Evolutionary conservation across 2,888 invertebrate species (phyloP).

Genomic region (Scaptomyza flava): DNA sequence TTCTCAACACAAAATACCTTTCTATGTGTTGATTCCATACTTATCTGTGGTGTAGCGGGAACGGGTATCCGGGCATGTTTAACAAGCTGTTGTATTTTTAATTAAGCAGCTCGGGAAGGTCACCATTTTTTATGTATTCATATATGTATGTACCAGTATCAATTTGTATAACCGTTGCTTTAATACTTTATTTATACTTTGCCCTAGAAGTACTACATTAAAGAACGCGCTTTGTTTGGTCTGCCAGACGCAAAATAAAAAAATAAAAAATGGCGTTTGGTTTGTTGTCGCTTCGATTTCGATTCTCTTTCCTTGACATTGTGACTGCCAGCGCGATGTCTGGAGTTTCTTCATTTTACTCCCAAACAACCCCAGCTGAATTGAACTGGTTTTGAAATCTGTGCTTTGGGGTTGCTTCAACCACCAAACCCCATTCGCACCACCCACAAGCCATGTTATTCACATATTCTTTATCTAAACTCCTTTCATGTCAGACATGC

Average conservation of each 20-base stretch:
- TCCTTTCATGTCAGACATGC: constrained; percentile 64
- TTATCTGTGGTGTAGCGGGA: constrained; percentile 47
- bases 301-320: constrained; percentile 72
- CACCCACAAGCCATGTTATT: constrained; percentile 43
- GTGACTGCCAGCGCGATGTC: constrained; percentile 51
- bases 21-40: constrained; percentile 26
- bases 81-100: constrained; percentile 80
- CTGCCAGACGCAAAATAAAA: constrained; percentile 39
- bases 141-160: constrained; percentile 10
- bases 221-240: constrained; percentile 44
- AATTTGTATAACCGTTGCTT: constrained; percentile 43
- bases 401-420: constrained; percentile 73
- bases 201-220: constrained; percentile 25
- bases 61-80: constrained; percentile 61
- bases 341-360: constrained; percentile 71
- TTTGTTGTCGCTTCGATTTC: constrained; percentile 51
- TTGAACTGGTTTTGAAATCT: constrained; percentile 68
- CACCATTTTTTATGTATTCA: constrained; percentile 48
- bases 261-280: constrained; percentile 53
- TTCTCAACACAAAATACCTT: constrained; percentile 40
- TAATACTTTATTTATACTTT: constrained; percentile 47
- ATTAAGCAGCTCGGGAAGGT: constrained; percentile 73
- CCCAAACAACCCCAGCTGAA: constrained; percentile 61
- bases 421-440: constrained; percentile 36
- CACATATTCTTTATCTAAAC: constrained; percentile 52